Evolutionary conservation across 2,888 invertebrate genomes (phyloP), one percentile per base, ranked within the genome.

Genomic region (Entomobrya proxima): DNA sequence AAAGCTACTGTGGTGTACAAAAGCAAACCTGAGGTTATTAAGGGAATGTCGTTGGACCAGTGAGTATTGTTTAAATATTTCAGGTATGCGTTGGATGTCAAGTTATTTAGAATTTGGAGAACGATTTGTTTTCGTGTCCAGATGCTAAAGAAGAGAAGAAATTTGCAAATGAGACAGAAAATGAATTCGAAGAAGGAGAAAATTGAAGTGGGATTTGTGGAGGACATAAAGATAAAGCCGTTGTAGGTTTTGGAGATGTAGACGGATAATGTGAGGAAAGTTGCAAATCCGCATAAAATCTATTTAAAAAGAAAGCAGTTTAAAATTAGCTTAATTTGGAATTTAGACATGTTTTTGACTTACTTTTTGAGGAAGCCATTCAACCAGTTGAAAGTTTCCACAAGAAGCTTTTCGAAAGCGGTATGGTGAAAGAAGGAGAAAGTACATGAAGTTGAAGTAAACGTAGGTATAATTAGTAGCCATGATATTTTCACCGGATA

Each of bases 361-460:
- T 50, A 79, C 78, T 18, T 79, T 79, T 18, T 67, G 67, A 44
- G 78, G 78, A 30, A 50, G 35, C 67, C 78, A 79, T 52, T 79
- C 67, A 5, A 32, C 15, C 1, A 79, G 1, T 3, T 15, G 3
- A 67, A 67, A 50, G 15, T 67, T 47, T 21, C 67, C 47, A 32
- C 7, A 1, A 7, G 13, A 1, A 5, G 50, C n/a, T 35, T 50
- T 79, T 11, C 32, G 24, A 52, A 79, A 79, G 2, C 77, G 47
- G 21, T 32, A 79, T 3, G 78, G 78, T 9, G 78, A 47, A 64
- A 79, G 52, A 24, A 64, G 18, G 21, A 78, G 64, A 64, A 78
- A 78, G 35, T 78, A 78, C 11, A 24, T 18, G 50, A 79, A 79
- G 37, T 58, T 61, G 40, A 58, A 79, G 15, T 67, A 67, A 18